Evolutionary conservation across 2,797 vertebrate species (phyloP), one percentile per base, ranked within the genome.

Genomic region (Esox lucius): DNA sequence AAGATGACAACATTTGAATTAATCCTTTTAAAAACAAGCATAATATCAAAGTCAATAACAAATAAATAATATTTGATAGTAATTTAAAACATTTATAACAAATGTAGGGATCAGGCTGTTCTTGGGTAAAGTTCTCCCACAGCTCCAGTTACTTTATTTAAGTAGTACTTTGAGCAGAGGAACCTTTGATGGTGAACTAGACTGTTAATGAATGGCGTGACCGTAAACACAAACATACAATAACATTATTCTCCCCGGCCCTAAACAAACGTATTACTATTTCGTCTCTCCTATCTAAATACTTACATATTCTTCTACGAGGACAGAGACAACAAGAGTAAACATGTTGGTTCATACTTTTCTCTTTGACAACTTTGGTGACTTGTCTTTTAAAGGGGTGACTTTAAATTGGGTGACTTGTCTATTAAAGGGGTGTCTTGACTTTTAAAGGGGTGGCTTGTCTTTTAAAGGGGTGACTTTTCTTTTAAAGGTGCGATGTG

Each of bases 391-490:
- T n/a, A n/a, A n/a, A n/a, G n/a, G n/a, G n/a, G n/a, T n/a, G n/a
- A n/a, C n/a, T n/a, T n/a, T n/a, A n/a, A n/a, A n/a, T n/a, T n/a
- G 35, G 4, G 2, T 39, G 35, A 39, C 35, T 39, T 39, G 35
- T 39, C 35, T 39, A 24, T 26, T 75, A 72, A 49, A 69, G 73
- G 5, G 28, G 39, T 42, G 33, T 68, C 33, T 11, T 46, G 61
- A 59, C 80, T 85, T 78, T 80, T 84, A 81, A 77, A 80, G 80
- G 73, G 78, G 2, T 46, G 42, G 56, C 33, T 12, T 46, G 70
- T 74, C 13, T 80, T 78, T 19, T 35, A 76, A 80, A 80, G 80
- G 83, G 31, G 26, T 76, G 83, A 82, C 75, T 3, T 39, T n/a
- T n/a, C 39, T 42, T 24, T 31, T 75, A 73, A 39, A 68, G 73